phyloP scores from a whole-genome alignment of 2,113 vertebrate species.

The Plotosus lineatus region DNA sequence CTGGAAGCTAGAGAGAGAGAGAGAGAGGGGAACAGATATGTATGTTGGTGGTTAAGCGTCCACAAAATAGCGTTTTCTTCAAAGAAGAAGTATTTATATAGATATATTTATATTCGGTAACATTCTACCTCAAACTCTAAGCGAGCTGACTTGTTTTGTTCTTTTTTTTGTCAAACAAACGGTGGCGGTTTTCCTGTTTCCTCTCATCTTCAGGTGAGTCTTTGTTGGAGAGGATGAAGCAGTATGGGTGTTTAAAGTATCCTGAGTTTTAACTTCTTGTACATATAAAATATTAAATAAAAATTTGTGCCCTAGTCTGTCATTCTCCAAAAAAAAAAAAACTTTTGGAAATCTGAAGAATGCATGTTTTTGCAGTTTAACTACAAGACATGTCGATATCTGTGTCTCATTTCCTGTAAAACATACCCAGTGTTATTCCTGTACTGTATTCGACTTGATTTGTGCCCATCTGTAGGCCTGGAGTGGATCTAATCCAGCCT shows the following conservation, averaged over 20 bases:
- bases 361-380: neutral
- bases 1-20: constrained; percentile 14
- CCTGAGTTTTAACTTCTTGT: neutral
- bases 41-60: constrained; percentile 52
- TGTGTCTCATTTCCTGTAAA: neutral
- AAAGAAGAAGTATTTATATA: constrained; percentile 65
- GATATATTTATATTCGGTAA: constrained; percentile 62
- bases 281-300: neutral
- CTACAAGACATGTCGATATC: too few species aligned
- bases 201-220: constrained; percentile 72
- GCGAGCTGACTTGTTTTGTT: constrained; percentile 33
- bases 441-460: neutral
- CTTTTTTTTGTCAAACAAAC: constrained; percentile 40
- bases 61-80: constrained; percentile 70
- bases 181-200: constrained; percentile 56
- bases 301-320: neutral
- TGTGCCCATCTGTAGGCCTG: neutral
- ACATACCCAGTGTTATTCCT: neutral
- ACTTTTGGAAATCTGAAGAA: too few species aligned
- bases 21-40: too few species aligned
- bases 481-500: too few species aligned
- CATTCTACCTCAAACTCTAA: constrained; percentile 70
- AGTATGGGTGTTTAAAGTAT: neutral
- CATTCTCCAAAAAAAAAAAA: neutral
- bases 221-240: constrained; percentile 53